A percentile compares a stretch with the other conserved stretches of the same genome.
Conservation (phyloP, 2,888 invertebrate species). For the Ornithoptera priamus region DNA sequence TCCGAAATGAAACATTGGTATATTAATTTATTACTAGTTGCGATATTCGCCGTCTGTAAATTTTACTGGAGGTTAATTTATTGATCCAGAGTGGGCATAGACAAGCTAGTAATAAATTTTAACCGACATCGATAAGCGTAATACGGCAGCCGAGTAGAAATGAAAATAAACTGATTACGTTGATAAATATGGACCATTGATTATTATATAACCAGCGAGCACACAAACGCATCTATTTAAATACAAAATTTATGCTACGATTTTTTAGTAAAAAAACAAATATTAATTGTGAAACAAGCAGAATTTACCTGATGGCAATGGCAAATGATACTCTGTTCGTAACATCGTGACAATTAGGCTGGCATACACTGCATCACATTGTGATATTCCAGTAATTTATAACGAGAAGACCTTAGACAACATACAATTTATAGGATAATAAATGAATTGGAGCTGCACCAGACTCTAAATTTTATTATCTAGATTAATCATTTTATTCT, state of each 20-base stretch:
- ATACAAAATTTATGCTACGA: neutral
- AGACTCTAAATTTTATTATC: too few relatives aligned
- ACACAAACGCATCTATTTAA: neutral
- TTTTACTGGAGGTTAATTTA: neutral
- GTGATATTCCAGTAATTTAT: too few relatives aligned
- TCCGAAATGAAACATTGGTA: neutral
- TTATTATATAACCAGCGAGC: neutral
- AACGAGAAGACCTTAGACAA: too few relatives aligned
- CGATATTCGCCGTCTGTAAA: neutral
- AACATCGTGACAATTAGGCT: too few relatives aligned
- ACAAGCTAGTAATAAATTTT: neutral
- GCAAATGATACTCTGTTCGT: too few relatives aligned
- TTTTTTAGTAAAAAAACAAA: too few relatives aligned
- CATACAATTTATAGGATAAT: too few relatives aligned
- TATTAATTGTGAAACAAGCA: too few relatives aligned
- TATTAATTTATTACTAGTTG: neutral
- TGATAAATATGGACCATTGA: slow-evolving; percentile 3
- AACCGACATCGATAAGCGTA: neutral
- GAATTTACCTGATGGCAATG: too few relatives aligned
- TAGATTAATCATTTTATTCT: too few relatives aligned
- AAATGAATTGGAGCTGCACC: too few relatives aligned
- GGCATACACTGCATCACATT: too few relatives aligned
- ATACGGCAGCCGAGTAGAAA: slow-evolving; percentile 1
- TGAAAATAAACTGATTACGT: slow-evolving; percentile 2
- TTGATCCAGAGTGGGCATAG: neutral